Evolutionary conservation across 2,797 vertebrate species (phyloP), one percentile per base, ranked within the genome.

Genomic region (Botia kubotai): DNA sequence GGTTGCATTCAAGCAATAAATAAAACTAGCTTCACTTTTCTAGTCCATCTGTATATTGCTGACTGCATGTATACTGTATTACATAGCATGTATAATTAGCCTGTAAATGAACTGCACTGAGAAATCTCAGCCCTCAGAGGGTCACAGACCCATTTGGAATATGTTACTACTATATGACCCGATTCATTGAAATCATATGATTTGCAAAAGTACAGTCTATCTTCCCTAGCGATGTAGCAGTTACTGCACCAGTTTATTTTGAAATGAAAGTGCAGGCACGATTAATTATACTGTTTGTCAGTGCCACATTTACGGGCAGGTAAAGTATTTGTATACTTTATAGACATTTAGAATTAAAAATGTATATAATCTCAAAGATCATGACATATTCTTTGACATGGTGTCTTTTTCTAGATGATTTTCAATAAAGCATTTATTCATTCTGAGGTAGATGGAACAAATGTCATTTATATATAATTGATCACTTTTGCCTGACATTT

Each of bases 1-100:
- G 43, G n/a, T 72, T 57, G 53, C 16, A 6, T 60, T 67, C 12
- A 33, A 68, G 19, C 71, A 55, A 63, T 84, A 77, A 82, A 85
- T 82, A 79, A 75, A 67, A 58, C 48, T 87, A 93, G 86, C 85
- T 86, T 87, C 85, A 84, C 87, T 89, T 91, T 86, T 90, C 82
- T 88, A 90, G 88, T 87, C 90, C 88, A 84, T 79, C 83, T 86
- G 79, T 88, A 84, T 90, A 91, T 83, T 89, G 88, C 91, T 91
- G 90, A 92, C 90, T 88, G 86, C 48, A 26, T 26, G 23, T 26
- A 26, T 26, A 26, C 23, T 26, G 23, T 26, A 26, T 26, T 26
- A 2, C 23, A 26, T 26, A 26, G 72, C 87, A 80, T 91, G 83
- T 91, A 76, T 70, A 89, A 92, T 91, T 89, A 91, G 86, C 46